phyloP scores from a whole-genome alignment of 2,797 vertebrate genomes.

The Takifugu rubripes region DNA sequence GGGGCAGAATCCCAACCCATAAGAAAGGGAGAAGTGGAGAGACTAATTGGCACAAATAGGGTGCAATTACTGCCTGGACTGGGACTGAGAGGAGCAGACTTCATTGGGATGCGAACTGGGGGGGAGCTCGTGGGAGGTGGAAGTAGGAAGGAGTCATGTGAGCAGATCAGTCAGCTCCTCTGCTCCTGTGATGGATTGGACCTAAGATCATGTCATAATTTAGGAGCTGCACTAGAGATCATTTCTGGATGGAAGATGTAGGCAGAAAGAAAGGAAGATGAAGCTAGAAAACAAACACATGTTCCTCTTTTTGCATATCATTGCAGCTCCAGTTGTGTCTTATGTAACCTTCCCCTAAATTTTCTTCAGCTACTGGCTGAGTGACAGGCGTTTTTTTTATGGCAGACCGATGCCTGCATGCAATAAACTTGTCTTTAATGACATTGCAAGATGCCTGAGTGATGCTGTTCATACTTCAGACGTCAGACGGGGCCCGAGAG shows the following conservation, averaged over 20 bases:
- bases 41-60: constrained; percentile 80
- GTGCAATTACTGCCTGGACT: constrained; percentile 74
- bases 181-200: constrained; percentile 53
- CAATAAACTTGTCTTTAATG: constrained; percentile 70
- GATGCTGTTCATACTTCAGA: constrained; percentile 44
- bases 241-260: constrained; percentile 18
- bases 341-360: constrained; percentile 72
- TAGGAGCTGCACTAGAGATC: constrained; percentile 35
- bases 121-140: constrained; percentile 25
- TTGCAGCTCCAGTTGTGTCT: constrained; percentile 20
- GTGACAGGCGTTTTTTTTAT: constrained; percentile 48
- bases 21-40: constrained; percentile 67
- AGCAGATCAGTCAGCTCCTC: constrained; percentile 52
- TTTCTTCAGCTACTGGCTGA: constrained; percentile 48
- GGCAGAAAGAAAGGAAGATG: constrained; percentile 10
- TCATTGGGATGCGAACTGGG: constrained; percentile 49
- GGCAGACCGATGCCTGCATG: constrained; percentile 56
- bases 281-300: constrained; percentile 9
- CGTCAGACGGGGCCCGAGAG: constrained; percentile 20
- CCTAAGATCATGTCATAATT: constrained; percentile 45
- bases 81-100: constrained; percentile 65
- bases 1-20: constrained; percentile 65
- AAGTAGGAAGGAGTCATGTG: constrained; percentile 45
- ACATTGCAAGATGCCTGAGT: constrained; percentile 63
- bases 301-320: constrained; percentile 27